Evolutionary conservation across 2,888 invertebrate genomes (phyloP).

Genomic region (Brachyopa scutellaris): DNA sequence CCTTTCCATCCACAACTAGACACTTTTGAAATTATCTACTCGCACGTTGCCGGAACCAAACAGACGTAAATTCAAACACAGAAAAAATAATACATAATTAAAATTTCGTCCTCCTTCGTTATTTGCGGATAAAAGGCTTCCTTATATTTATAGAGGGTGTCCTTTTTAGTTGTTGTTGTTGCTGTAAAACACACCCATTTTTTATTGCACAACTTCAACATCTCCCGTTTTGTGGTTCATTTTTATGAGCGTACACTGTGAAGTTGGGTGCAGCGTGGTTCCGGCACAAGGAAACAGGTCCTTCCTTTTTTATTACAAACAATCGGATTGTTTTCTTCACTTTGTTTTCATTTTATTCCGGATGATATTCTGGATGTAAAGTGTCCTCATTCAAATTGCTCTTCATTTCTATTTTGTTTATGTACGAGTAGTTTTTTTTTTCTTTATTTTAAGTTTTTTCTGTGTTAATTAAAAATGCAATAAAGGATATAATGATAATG

Average conservation of each 20-base stretch:
- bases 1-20: slow-evolving; percentile 7
- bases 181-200: slow-evolving; percentile 69
- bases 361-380: slow-evolving; percentile 37
- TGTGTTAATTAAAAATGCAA: slow-evolving; percentile 58
- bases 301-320: slow-evolving; percentile 36
- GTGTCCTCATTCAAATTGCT: slow-evolving; percentile 46
- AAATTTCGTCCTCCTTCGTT: slow-evolving; percentile 57
- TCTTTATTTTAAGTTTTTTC: slow-evolving; percentile 5
- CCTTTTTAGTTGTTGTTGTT: slow-evolving; percentile 43
- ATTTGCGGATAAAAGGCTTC: not conserved
- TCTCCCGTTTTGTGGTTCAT: slow-evolving; percentile 68
- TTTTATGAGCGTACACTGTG: slow-evolving; percentile 64
- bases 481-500: slow-evolving; percentile 42
- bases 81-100: slow-evolving; percentile 62
- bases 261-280: slow-evolving; percentile 60
- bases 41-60: slow-evolving; percentile 57
- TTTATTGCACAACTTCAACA: slow-evolving; percentile 69
- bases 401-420: slow-evolving; percentile 34
- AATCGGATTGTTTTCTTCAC: slow-evolving; percentile 28
- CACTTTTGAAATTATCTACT: slow-evolving; percentile 7
- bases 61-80: slow-evolving; percentile 3
- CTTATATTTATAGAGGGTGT: slow-evolving; percentile 23
- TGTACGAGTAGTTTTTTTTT: not conserved
- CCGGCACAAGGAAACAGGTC: slow-evolving; percentile 30
- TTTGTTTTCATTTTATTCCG: not conserved